Evolutionary conservation across 2,797 vertebrate species (phyloP).

Genomic region (Tolypeutes matacus): DNA sequence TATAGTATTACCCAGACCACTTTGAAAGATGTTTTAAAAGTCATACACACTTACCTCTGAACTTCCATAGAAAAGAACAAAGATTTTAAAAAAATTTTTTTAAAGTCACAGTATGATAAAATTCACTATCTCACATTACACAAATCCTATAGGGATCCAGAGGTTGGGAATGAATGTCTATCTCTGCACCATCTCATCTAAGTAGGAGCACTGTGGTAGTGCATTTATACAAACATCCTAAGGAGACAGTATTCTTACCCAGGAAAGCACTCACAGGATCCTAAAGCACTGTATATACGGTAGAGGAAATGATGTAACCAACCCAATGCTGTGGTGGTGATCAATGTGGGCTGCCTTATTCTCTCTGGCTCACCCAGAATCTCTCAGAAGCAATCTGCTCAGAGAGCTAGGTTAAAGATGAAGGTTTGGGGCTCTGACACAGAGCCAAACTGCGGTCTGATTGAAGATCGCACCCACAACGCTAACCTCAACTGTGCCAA

Average conservation of each 20-base stretch:
- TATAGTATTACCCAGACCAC: neutral
- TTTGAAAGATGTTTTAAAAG: slow-evolving; percentile 40
- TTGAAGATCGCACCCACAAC: neutral
- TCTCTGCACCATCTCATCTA: neutral
- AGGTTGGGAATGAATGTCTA: slow-evolving; percentile 14
- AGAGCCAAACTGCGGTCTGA: neutral
- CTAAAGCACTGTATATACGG: neutral
- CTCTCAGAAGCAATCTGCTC: neutral
- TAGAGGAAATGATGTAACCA: neutral
- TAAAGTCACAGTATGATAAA: neutral
- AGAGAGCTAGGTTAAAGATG: neutral
- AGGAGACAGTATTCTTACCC: neutral
- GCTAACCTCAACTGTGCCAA: neutral
- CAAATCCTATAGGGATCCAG: neutral
- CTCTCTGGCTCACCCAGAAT: neutral
- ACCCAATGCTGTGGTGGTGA: neutral
- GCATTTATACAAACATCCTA: neutral
- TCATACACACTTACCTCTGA: slow-evolving; percentile 48
- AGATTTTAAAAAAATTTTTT: neutral
- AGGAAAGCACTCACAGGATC: neutral
- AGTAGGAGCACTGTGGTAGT: neutral
- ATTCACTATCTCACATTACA: slow-evolving; percentile 20
- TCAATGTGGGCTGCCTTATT: neutral
- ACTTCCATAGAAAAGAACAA: slow-evolving; percentile 35
- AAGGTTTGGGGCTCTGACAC: neutral